phyloP scores from a whole-genome alignment of 2,113 vertebrate genomes.

The Zosterops lateralis region DNA sequence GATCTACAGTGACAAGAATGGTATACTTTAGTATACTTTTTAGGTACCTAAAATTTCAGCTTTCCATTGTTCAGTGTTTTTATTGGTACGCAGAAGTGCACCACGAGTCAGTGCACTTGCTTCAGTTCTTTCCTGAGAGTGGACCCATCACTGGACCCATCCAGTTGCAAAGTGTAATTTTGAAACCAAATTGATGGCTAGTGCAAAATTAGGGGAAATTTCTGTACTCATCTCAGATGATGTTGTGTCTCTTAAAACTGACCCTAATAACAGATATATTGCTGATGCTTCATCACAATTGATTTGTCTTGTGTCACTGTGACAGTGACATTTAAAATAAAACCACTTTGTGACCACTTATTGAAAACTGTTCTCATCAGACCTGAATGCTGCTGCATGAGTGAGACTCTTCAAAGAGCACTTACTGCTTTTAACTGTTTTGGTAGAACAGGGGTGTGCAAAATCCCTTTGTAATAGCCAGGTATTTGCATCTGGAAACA shows the following conservation, averaged over 20 bases:
- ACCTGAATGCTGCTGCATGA: slow-evolving; percentile 34
- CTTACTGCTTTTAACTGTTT: slow-evolving; percentile 27
- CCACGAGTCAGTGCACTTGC: neutral
- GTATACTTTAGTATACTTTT: neutral
- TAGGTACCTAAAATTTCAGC: neutral
- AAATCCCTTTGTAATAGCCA: neutral
- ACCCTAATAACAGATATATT: neutral
- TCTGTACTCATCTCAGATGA: neutral
- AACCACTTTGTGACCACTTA: slow-evolving; percentile 34
- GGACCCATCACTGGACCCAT: neutral
- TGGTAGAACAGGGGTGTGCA: slow-evolving; percentile 34
- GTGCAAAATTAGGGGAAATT: neutral
- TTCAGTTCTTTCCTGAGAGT: neutral
- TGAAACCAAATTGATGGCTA: neutral
- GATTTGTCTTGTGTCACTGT: slow-evolving; percentile 11
- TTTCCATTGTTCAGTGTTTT: neutral
- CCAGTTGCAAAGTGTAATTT: neutral
- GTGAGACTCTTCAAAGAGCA: slow-evolving; percentile 4
- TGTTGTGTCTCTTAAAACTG: neutral
- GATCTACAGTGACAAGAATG: neutral
- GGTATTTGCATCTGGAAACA: neutral
- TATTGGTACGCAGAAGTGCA: neutral
- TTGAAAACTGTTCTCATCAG: slow-evolving; percentile 19
- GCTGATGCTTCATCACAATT: neutral
- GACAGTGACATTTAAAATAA: slow-evolving; percentile 58